Conservation (phyloP, 2,113 vertebrate species). For the Epinephelus moara region DNA sequence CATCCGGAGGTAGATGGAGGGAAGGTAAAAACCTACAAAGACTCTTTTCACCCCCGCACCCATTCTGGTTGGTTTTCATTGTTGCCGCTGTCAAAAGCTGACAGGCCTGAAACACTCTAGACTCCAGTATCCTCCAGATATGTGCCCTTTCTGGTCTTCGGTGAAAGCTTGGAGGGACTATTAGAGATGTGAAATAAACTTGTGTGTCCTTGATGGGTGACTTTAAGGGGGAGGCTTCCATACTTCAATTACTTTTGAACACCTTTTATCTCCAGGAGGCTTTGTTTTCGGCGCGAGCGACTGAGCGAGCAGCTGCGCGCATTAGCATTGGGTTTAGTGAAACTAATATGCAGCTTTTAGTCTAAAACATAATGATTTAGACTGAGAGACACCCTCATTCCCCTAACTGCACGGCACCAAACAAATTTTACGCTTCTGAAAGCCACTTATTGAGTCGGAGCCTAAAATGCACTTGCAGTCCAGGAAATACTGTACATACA, state of each 20-base stretch:
- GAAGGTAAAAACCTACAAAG: constrained; percentile 68
- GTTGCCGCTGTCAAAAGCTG: constrained; percentile 74
- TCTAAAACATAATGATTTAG: constrained; percentile 55
- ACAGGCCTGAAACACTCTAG: constrained; percentile 70
- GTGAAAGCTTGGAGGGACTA: constrained; percentile 57
- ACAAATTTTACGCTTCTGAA: constrained; percentile 53
- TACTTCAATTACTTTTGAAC: constrained; percentile 44
- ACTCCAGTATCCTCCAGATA: constrained; percentile 68
- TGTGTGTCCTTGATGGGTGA: constrained; percentile 62
- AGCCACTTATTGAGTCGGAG: constrained; percentile 67
- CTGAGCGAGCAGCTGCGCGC: constrained; percentile 10
- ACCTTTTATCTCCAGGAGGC: constrained; percentile 24
- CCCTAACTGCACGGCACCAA: constrained; percentile 29
- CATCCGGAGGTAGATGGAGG: constrained; percentile 58
- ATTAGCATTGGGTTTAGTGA: constrained; percentile 30
- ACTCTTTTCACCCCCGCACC: constrained; percentile 72
- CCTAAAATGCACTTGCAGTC: constrained; percentile 51
- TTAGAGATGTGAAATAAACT: constrained; percentile 69
- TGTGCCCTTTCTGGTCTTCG: constrained; percentile 62
- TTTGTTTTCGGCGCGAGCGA: constrained; percentile 37
- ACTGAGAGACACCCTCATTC: constrained; percentile 32
- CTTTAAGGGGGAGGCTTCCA: constrained; percentile 39
- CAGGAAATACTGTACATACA: constrained; percentile 33
- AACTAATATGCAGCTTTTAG: constrained; percentile 49
- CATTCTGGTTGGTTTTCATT: constrained; percentile 68